Evolutionary conservation across 2,797 vertebrate species (phyloP).

Genomic region (Coregonus ussuriensis): DNA sequence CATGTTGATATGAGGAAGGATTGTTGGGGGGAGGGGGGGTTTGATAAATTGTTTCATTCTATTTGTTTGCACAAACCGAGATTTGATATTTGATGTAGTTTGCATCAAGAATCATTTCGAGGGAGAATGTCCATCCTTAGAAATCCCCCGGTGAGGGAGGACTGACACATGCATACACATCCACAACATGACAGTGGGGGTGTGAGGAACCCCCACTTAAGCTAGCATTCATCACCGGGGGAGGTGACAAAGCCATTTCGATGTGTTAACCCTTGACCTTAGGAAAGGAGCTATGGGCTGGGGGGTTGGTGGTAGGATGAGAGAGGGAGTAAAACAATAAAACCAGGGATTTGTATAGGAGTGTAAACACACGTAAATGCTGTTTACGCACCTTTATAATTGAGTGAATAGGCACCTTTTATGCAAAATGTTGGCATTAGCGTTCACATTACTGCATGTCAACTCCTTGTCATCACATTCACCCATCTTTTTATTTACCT

Average conservation of each 20-base stretch:
- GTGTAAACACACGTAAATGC: not conserved
- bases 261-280: slow-evolving; percentile 21
- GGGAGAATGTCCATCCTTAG: not conserved
- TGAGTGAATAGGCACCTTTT: not conserved
- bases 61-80: slow-evolving; percentile 73
- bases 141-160: not conserved
- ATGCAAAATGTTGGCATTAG: not conserved
- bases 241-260: not conserved
- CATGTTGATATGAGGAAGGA: slow-evolving; percentile 68
- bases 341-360: too few species aligned
- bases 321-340: not conserved
- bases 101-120: slow-evolving; percentile 65
- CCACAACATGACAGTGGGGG: not conserved
- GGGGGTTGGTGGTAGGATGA: slow-evolving; percentile 39
- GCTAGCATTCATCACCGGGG: slow-evolving; percentile 19
- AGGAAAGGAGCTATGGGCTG: not conserved
- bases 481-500: not conserved
- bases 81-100: slow-evolving; percentile 68
- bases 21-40: slow-evolving; percentile 70
- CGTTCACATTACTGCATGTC: not conserved
- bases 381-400: not conserved
- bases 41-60: slow-evolving; percentile 80
- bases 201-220: slow-evolving; percentile 20
- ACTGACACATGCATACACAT: slow-evolving; percentile 4
- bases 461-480: not conserved